phyloP scores from a whole-genome alignment of 1,140 invertebrate species.

The Acromyrmex charruanus region DNA sequence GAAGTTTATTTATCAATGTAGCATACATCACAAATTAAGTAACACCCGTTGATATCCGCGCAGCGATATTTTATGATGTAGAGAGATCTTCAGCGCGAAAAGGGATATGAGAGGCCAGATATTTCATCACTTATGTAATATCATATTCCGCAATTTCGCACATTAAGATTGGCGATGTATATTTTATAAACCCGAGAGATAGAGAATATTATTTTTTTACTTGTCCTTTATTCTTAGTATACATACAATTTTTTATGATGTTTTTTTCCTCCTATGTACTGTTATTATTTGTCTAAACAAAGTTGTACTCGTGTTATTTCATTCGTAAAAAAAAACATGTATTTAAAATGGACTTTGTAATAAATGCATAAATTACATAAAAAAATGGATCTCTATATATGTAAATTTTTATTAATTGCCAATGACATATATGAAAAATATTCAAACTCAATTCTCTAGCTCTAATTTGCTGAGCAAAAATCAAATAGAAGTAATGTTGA shows the following conservation, averaged over 20 bases:
- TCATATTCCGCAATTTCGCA: not conserved
- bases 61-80: not conserved
- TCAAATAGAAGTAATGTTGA: too few species aligned
- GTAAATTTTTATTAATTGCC: not conserved
- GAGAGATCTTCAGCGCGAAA: not conserved
- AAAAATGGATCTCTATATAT: not conserved
- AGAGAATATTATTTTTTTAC: slow-evolving; percentile 38
- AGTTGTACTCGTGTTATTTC: slow-evolving; percentile 21
- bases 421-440: not conserved
- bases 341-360: slow-evolving; percentile 16
- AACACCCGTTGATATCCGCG: slow-evolving; percentile 42
- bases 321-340: not conserved
- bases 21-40: slow-evolving; percentile 61
- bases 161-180: slow-evolving; percentile 5
- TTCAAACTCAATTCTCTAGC: too few species aligned
- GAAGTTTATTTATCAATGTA: slow-evolving; percentile 70
- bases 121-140: slow-evolving; percentile 16
- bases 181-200: not conserved
- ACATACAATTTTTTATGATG: not conserved
- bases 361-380: not conserved
- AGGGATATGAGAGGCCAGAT: not conserved
- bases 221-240: not conserved
- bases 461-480: too few species aligned
- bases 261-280: slow-evolving; percentile 24
- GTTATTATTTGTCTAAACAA: slow-evolving; percentile 35